Evolutionary conservation across 2,888 invertebrate genomes (phyloP).

Genomic region (Drosophila pseudotalamancana): DNA sequence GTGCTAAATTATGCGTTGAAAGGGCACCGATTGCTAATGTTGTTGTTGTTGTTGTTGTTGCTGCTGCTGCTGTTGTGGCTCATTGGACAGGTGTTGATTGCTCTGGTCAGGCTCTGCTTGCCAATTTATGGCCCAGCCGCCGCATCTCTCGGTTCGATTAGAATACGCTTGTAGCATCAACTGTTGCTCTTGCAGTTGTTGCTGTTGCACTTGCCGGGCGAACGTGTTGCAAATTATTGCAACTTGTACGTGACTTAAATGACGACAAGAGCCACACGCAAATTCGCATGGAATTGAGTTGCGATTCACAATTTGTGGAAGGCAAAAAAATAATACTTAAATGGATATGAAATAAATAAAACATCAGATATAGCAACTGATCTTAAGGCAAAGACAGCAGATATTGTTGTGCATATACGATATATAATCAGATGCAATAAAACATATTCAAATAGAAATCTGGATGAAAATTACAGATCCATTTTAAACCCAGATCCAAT

Average conservation of each 20-base stretch:
- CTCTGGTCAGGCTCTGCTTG: conserved; percentile 49
- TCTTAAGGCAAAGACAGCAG: not conserved
- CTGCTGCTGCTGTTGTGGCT: conserved; percentile 27
- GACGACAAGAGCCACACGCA: conserved; percentile 50
- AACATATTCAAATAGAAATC: too few relatives aligned
- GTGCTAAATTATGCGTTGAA: conserved; percentile 66
- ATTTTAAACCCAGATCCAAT: too few relatives aligned
- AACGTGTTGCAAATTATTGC: conserved; percentile 83
- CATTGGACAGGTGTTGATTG: conserved; percentile 82
- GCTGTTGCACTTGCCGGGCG: conserved; percentile 57
- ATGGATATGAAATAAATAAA: not conserved
- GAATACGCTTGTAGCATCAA: conserved; percentile 44
- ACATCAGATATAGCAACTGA: not conserved
- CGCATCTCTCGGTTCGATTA: conserved; percentile 54
- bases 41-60: conserved; percentile 22
- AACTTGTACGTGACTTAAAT: conserved; percentile 83
- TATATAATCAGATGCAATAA: too few relatives aligned
- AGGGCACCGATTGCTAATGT: conserved; percentile 24
- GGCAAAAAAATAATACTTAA: not conserved
- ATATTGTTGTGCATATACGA: too few relatives aligned
- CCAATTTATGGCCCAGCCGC: conserved; percentile 46
- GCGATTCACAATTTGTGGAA: conserved; percentile 13
- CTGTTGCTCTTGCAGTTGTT: conserved; percentile 28
- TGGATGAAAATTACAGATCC: too few relatives aligned
- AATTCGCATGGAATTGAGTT: conserved; percentile 23